Evolutionary conservation across 1,140 invertebrate genomes (phyloP).

Genomic region (Dendrolimus punctatus): DNA sequence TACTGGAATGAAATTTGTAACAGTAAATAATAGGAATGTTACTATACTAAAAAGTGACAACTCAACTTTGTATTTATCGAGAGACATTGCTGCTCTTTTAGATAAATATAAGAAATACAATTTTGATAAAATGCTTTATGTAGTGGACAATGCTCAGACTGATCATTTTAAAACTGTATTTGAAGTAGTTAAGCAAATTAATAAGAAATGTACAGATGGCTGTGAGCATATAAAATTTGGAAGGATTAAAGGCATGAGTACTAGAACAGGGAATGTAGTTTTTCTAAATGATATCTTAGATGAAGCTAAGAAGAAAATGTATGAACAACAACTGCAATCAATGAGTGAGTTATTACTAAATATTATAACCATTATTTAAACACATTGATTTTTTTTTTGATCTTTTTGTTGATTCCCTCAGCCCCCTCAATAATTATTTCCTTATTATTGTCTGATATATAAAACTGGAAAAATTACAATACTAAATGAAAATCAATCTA

Average conservation of each 20-base stretch:
- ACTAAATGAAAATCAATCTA: no score
- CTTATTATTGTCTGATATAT: no score
- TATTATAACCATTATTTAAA: slow-evolving; percentile 5
- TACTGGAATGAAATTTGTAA: slow-evolving; percentile 76
- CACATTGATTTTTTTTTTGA: slow-evolving; percentile 4
- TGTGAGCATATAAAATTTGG: slow-evolving; percentile 93
- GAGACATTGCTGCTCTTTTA: slow-evolving; percentile 94
- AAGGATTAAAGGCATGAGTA: slow-evolving; percentile 92
- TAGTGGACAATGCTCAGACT: slow-evolving; percentile 90
- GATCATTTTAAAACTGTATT: slow-evolving; percentile 86
- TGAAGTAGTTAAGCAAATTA: slow-evolving; percentile 76
- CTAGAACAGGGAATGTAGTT: slow-evolving; percentile 88
- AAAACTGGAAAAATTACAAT: no score
- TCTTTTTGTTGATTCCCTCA: no score
- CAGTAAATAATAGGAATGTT: slow-evolving; percentile 71
- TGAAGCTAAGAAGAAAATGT: slow-evolving; percentile 85
- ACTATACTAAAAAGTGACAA: slow-evolving; percentile 93
- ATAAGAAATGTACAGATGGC: slow-evolving; percentile 70
- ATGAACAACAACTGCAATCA: slow-evolving; percentile 78
- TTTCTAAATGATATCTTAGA: slow-evolving; percentile 92
- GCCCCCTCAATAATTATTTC: no score
- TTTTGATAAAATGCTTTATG: slow-evolving; percentile 88
- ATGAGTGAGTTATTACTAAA: slow-evolving; percentile 82
- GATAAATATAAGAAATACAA: slow-evolving; percentile 81
- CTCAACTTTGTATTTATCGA: slow-evolving; percentile 89